Evolutionary conservation across 2,888 invertebrate species (phyloP), one percentile per base, ranked within the genome.

Genomic region (Phragmatobia fuliginosa): DNA sequence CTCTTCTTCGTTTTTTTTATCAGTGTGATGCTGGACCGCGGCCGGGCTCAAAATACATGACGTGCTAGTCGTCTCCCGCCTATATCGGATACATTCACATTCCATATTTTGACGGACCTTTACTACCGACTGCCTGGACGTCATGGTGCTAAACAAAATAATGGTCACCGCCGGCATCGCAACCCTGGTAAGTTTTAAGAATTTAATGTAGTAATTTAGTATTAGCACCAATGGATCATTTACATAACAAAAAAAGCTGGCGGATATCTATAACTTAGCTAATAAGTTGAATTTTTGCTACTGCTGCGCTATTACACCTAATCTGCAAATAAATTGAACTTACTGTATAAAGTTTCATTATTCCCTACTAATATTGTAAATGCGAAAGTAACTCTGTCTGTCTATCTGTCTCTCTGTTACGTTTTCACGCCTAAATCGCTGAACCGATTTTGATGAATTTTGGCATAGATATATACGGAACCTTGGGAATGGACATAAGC

Each of bases 11-110:
- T 62, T 69, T 69, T 66, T n/a, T 59, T 45, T 74, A 79, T 78
- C 86, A 88, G 88, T 88, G 83, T 83, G 84, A 87, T 87, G 86
- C 83, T 88, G 83, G 77, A 74, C 72, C 72, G 84, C 76, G 75
- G 52, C 68, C 70, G 78, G 76, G 77, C 68, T 66, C 68, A 66
- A 70, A 66, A 73, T 77, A 67, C 69, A 72, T 71, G 71, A 74
- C 75, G 71, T 68, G 71, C 70, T 41, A 63, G n/a, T 56, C 60
- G 68, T 64, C 69, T 58, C 45, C 70, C 36, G 38, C 60, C 41
- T 31, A 33, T 38, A 58, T 64, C 61, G 32, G 60, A 64, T 59
- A 68, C 68, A 45, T 61, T 69, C 67, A 76, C 76, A 72, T 72
- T 71, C 65, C 36, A 64, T n/a, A 52, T 52, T 45, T 66, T 45